These are phyloP conservation scores for Urocitellus parryii DNA, from an alignment of 2,113 vertebrate species.

Conservation along the genomic window DNA sequence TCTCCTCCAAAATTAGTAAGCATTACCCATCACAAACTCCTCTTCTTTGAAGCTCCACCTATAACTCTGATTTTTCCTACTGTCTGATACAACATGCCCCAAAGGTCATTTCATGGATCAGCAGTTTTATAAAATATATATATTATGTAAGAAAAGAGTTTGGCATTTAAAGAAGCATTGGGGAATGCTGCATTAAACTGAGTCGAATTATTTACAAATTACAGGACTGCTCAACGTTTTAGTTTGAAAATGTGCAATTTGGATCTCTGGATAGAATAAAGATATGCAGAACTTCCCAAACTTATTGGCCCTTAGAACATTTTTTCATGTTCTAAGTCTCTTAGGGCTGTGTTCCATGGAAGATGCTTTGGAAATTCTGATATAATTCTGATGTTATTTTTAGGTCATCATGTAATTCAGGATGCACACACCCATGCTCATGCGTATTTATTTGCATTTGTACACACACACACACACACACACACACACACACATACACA, in stretches of 20 bases:
- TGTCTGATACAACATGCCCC: not conserved
- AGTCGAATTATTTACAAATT: conserved; percentile 42
- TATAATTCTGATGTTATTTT: not conserved
- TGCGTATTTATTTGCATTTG: no score
- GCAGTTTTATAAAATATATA: not conserved
- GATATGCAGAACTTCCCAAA: not conserved
- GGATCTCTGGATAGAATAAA: conserved; percentile 30
- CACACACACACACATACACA: not conserved
- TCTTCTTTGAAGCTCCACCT: not conserved
- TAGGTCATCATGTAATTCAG: not conserved
- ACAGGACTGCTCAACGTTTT: not conserved
- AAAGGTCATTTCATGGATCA: not conserved
- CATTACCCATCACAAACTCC: not conserved
- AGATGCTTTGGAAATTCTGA: not conserved
- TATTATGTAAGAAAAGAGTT: conserved; percentile 15
- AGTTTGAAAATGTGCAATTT: not conserved
- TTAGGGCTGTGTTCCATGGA: not conserved
- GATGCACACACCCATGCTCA: not conserved
- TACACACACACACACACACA: not conserved
- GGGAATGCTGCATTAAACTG: conserved; percentile 33
- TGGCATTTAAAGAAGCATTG: conserved; percentile 6
- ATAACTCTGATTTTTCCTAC: not conserved
- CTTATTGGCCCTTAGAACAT: not conserved
- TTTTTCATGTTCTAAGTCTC: conserved; percentile 44
- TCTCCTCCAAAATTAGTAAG: conserved; percentile 6